phyloP scores from a whole-genome alignment of 2,113 vertebrate genomes.

The Rhipidura dahli region DNA sequence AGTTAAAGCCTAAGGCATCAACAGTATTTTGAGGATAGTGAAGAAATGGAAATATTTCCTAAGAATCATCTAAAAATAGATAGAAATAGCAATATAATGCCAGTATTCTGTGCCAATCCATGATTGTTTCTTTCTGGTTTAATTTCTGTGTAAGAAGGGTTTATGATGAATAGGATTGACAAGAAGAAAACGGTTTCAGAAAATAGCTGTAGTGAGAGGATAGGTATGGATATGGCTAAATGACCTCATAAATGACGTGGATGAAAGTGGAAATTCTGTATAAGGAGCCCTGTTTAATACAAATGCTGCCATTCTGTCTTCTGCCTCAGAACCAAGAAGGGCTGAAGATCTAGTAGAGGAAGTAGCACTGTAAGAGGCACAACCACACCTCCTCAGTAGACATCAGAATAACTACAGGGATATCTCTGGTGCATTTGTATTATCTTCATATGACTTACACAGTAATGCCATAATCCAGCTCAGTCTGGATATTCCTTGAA shows the following conservation, averaged over 20 bases:
- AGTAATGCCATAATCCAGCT: background rate
- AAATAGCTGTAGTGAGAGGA: background rate
- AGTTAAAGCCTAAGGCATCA: no score
- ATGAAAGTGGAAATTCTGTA: background rate
- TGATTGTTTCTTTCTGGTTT: background rate
- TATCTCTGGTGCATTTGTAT: background rate
- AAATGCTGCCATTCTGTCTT: background rate
- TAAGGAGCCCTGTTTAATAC: background rate
- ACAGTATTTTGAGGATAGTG: background rate
- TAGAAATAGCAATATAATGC: background rate
- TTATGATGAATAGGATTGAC: background rate
- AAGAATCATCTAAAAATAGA: background rate
- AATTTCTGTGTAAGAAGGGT: background rate
- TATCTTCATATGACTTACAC: fast-evolving
- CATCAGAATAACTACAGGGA: background rate
- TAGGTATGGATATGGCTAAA: background rate
- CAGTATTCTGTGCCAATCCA: background rate
- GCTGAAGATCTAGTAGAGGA: background rate
- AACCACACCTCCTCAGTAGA: background rate
- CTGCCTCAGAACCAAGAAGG: background rate
- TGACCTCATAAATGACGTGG: fast-evolving
- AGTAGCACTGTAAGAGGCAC: background rate
- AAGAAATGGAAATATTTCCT: background rate
- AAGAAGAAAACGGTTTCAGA: background rate
- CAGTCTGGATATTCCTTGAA: background rate